phyloP scores from a whole-genome alignment of 2,888 invertebrate genomes.

The Mylabris sibirica region DNA sequence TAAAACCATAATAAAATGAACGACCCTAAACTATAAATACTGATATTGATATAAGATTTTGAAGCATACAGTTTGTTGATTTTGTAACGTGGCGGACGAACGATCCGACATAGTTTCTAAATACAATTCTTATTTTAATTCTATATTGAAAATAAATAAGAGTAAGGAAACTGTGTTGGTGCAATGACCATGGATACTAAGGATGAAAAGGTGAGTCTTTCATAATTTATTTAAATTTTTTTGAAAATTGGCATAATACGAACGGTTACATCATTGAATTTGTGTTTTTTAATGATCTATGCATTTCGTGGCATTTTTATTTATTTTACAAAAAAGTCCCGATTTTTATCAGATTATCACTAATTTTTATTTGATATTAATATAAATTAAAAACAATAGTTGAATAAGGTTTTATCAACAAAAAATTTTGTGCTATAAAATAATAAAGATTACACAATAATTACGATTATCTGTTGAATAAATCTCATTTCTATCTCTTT shows the following conservation, averaged over 20 bases:
- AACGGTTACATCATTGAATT: neutral
- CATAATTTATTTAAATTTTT: neutral
- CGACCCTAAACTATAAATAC: slow-evolving; percentile 30
- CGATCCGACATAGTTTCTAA: slow-evolving; percentile 9
- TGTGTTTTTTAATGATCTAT: no score
- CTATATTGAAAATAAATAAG: neutral
- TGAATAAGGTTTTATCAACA: no score
- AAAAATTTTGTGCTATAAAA: neutral
- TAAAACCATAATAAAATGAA: slow-evolving; percentile 21
- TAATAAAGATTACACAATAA: neutral
- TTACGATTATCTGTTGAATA: neutral
- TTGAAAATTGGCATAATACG: neutral
- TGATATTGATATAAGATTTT: slow-evolving; percentile 25
- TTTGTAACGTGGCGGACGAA: slow-evolving; percentile 21
- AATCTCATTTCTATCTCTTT: no score
- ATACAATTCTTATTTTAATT: slow-evolving; percentile 10
- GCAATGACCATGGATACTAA: slow-evolving; percentile 25
- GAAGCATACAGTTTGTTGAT: slow-evolving; percentile 10
- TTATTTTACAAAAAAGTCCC: no score
- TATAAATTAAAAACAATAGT: no score
- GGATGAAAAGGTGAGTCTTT: slow-evolving; percentile 25
- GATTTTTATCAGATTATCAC: no score
- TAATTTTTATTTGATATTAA: no score
- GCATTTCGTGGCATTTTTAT: no score
- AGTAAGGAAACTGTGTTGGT: neutral